Evolutionary conservation across 2,113 vertebrate species (phyloP).

Genomic region (Pampusana beccarii): DNA sequence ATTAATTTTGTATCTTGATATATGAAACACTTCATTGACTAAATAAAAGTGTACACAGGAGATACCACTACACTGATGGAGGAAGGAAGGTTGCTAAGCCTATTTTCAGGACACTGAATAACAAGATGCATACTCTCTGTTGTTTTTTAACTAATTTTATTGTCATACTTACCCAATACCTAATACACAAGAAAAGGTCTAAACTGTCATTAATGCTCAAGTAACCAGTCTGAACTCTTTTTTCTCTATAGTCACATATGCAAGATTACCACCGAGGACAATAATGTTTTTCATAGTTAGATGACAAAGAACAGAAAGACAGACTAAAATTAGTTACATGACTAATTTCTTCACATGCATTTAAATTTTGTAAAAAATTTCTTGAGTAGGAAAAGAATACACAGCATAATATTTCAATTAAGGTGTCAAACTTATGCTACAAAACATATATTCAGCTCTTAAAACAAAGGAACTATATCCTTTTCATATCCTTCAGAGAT

Average conservation of each 20-base stretch:
- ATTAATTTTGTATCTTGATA: neutral
- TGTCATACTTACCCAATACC: neutral
- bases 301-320: neutral
- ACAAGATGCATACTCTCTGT: neutral
- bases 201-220: neutral
- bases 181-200: neutral
- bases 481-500: neutral
- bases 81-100: neutral
- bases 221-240: neutral
- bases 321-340: neutral
- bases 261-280: neutral
- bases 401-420: neutral
- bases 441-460: neutral
- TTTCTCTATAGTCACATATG: neutral
- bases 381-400: neutral
- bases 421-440: neutral
- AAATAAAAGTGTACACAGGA: accelerated
- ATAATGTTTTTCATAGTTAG: neutral
- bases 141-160: neutral
- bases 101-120: neutral
- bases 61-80: neutral
- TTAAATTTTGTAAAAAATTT: neutral
- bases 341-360: neutral
- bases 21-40: neutral
- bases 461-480: neutral